phyloP scores from a whole-genome alignment of 2,113 vertebrate genomes.

The Vidua chalybeata region DNA sequence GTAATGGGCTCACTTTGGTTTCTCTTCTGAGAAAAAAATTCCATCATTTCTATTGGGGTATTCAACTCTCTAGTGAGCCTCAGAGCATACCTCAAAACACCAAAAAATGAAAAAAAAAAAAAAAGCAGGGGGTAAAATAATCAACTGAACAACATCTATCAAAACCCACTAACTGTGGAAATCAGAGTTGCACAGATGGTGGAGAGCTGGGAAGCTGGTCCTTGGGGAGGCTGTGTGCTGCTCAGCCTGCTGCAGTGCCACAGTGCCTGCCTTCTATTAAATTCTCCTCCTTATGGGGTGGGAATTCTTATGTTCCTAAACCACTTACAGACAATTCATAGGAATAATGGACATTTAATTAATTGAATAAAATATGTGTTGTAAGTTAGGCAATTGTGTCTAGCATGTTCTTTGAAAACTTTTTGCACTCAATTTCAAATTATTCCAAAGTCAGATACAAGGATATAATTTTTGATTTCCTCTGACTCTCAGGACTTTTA shows the following conservation, averaged over 20 bases:
- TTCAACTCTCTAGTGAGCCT: neutral
- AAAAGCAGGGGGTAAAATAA: neutral
- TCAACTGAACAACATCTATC: neutral
- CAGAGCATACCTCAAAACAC: neutral
- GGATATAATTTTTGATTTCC: conserved; percentile 45
- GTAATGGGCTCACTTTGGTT: neutral
- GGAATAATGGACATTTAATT: conserved; percentile 39
- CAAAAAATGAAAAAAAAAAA: neutral
- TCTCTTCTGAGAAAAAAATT: neutral
- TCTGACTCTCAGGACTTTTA: neutral
- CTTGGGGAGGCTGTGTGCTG: neutral
- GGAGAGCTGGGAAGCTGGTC: neutral
- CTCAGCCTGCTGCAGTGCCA: neutral
- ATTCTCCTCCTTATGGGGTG: neutral
- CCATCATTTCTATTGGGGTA: neutral
- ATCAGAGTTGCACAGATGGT: neutral
- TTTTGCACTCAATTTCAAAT: conserved; percentile 35
- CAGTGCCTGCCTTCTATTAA: conserved; percentile 11
- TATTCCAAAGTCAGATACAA: neutral
- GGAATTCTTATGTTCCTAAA: conserved; percentile 26
- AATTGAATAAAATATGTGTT: conserved; percentile 31
- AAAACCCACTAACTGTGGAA: neutral
- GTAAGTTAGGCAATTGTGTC: conserved; percentile 29
- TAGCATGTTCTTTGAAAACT: neutral
- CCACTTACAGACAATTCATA: conserved; percentile 12